A percentile compares a stretch with the other conserved stretches of the same genome.
Conservation (phyloP, 2,797 vertebrate species). For the Premnoplex brunnescens region DNA sequence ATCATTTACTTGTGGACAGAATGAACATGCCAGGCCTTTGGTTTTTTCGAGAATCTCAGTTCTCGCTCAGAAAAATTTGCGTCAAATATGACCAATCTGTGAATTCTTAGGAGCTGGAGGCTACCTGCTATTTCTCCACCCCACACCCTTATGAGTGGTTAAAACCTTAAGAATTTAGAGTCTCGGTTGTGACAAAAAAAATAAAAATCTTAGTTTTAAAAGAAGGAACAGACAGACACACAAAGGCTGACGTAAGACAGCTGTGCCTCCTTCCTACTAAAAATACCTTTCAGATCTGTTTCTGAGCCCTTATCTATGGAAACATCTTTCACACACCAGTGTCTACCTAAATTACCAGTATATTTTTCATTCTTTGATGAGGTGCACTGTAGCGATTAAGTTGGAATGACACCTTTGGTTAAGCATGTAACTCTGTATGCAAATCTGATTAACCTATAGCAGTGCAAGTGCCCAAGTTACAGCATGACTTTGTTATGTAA, state of each 20-base stretch:
- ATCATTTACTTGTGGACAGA: not conserved
- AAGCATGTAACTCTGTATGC: not conserved
- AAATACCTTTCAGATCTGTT: not conserved
- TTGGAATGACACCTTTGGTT: not conserved
- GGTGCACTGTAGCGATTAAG: not conserved
- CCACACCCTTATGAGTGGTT: accelerated
- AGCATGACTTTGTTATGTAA: constrained; percentile 1
- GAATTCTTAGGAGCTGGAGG: not conserved
- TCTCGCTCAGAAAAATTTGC: not conserved
- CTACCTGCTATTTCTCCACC: not conserved
- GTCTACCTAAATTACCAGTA: not conserved
- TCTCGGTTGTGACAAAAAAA: not conserved
- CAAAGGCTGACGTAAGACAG: not conserved
- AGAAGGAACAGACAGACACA: not conserved
- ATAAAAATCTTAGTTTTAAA: not conserved
- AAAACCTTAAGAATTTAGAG: not conserved
- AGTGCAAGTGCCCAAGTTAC: not conserved
- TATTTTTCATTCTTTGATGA: not conserved
- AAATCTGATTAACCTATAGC: constrained; percentile 9
- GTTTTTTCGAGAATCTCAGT: not conserved
- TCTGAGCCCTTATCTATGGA: not conserved
- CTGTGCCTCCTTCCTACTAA: not conserved
- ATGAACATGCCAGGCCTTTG: not conserved
- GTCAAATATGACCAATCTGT: not conserved
- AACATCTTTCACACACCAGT: not conserved